Evolutionary conservation across 2,888 invertebrate genomes (phyloP).

Genomic region (Lochmaea capreae): DNA sequence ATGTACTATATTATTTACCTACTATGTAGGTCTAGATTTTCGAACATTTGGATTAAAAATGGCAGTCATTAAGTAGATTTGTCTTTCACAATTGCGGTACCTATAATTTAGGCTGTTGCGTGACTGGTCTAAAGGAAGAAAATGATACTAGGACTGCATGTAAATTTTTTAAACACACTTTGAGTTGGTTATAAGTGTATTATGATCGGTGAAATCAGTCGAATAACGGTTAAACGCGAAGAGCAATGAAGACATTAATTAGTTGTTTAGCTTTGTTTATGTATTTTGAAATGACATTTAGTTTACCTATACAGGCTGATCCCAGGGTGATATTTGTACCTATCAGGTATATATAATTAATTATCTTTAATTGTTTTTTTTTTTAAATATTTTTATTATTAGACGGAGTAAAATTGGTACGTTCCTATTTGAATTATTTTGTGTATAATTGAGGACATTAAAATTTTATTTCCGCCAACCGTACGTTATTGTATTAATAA

Average conservation of each 20-base stretch:
- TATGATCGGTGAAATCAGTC: conserved; percentile 5
- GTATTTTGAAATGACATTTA: neutral
- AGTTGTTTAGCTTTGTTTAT: neutral
- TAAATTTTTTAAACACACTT: conserved; percentile 14
- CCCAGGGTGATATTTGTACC: neutral
- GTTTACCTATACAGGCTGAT: neutral
- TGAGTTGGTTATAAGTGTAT: neutral
- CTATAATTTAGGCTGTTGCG: too few relatives aligned
- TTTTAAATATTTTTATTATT: too few relatives aligned
- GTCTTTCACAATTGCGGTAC: too few relatives aligned
- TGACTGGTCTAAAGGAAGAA: conserved; percentile 9
- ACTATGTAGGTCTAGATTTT: too few relatives aligned
- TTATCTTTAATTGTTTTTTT: too few relatives aligned
- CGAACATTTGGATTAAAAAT: too few relatives aligned
- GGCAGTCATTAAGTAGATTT: too few relatives aligned
- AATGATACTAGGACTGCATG: neutral
- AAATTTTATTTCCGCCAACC: too few relatives aligned
- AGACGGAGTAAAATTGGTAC: neutral
- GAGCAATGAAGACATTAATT: conserved; percentile 14
- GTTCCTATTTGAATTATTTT: neutral
- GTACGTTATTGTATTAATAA: too few relatives aligned
- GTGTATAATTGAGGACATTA: neutral
- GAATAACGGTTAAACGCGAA: conserved; percentile 1
- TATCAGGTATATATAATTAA: neutral
- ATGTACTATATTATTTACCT: too few relatives aligned